Conservation (phyloP, 92 coral and sea anemone species). For the Porites evermanni region DNA sequence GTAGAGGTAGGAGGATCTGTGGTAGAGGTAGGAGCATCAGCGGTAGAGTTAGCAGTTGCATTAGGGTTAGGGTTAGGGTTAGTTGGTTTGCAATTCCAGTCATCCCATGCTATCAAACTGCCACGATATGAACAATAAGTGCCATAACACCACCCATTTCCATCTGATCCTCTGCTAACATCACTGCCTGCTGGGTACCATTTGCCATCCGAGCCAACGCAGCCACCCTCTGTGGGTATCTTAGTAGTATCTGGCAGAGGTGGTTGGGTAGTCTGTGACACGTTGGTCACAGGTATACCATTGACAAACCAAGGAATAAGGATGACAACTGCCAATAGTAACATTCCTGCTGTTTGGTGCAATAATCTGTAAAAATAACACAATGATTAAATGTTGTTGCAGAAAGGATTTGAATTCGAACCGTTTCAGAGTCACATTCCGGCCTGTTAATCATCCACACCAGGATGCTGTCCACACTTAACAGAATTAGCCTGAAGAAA, state of each 20-base stretch:
- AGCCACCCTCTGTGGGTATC: not conserved
- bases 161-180: constrained; percentile 44
- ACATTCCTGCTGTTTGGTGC: not conserved
- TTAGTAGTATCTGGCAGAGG: not conserved
- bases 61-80: no score
- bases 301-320: not conserved
- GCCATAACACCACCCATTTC: constrained; percentile 66
- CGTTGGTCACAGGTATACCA: not conserved
- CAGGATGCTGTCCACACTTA: no score
- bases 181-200: constrained; percentile 48
- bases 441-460: no score
- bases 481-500: no score
- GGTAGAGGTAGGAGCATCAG: no score
- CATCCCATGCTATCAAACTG: constrained; percentile 42
- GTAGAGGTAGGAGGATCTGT: not conserved
- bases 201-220: constrained; percentile 23
- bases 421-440: no score
- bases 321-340: not conserved
- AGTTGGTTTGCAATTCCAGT: constrained; percentile 43
- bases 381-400: no score
- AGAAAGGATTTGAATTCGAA: no score
- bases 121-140: constrained; percentile 41
- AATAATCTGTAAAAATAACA: not conserved
- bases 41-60: no score
- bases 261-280: not conserved